Base-by-base conservation (phyloP, 2,888 invertebrate species). In the Panorpa germanica region DNA sequence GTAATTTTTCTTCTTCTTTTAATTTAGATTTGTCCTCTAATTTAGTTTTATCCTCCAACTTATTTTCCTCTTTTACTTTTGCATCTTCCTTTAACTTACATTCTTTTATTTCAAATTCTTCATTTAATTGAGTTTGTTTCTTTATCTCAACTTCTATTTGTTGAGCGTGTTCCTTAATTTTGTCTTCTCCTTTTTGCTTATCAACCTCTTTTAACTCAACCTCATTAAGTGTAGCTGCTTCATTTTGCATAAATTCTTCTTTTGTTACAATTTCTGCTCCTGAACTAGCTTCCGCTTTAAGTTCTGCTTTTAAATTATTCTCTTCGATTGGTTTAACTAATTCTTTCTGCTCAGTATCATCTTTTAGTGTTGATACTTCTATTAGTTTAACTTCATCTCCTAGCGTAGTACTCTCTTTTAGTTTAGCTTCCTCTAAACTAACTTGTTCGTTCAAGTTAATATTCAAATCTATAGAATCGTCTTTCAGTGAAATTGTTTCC, bases 191-290 rank as follows among this genome's bases (percentile, higher is more conserved):
- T 31, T 34, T 31, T 30, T 41, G 38, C 23, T 32, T 33, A 33
- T 41, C 39, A n/a, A 38, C 40, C 31, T 39, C 30, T 28, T 41
- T 35, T 29, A 22, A 25, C 31, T 37, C 20, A 12, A 17, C 18
- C 20, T 19, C 20, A 19, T 8, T n/a, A 15, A 12, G 6, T 15
- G 13, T 8, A 18, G 9, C 21, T n/a, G 22, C 7, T 5, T 13
- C 5, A 12, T 19, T 9, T 25, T 19, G 16, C 8, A 2, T 18
- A 4, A 12, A 8, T 11, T 22, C 15, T 25, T 20, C 16, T 14
- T 8, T 5, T 10, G 7, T 21, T 5, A 28, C 19, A 17, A 6
- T 2, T 3, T n/a, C 16, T 24, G n/a, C 11, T 23, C n/a, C n/a
- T n/a, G n/a, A n/a, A n/a, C n/a, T n/a, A n/a, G n/a, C n/a, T n/a